Evolutionary conservation across 1,140 invertebrate genomes (phyloP).

Genomic region (Scaptomyza pallida): DNA sequence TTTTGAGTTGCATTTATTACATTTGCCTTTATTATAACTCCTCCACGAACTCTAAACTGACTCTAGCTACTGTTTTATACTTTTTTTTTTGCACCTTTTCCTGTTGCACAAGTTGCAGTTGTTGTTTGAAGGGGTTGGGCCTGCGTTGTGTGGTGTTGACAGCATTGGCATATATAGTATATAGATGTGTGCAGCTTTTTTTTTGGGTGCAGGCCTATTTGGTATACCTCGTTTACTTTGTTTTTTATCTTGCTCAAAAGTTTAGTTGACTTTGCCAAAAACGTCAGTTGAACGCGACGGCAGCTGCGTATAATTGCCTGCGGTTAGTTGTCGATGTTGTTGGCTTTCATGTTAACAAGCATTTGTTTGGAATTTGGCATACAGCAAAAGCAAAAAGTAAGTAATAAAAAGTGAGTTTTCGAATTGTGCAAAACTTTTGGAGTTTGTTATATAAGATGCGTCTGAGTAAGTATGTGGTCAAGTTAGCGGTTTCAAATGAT

Average conservation of each 20-base stretch:
- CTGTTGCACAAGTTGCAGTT: slow-evolving; percentile 10
- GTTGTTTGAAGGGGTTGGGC: slow-evolving; percentile 15
- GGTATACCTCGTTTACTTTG: slow-evolving; percentile 5
- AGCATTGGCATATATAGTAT: neutral
- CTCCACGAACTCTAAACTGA: neutral
- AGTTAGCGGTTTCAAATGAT: neutral
- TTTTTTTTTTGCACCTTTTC: slow-evolving; percentile 6
- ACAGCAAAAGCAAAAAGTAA: too few relatives aligned
- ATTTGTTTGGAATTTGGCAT: slow-evolving; percentile 21
- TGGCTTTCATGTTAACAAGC: slow-evolving; percentile 15
- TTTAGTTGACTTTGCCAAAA: slow-evolving; percentile 52
- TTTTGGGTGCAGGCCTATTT: slow-evolving; percentile 32
- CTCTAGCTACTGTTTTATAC: slow-evolving; percentile 29
- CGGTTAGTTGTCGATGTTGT: slow-evolving; percentile 2
- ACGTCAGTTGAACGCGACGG: slow-evolving; percentile 15
- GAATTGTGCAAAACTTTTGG: slow-evolving; percentile 8
- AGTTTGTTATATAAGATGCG: slow-evolving; percentile 1
- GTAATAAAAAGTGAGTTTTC: neutral
- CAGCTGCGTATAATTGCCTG: slow-evolving; percentile 39
- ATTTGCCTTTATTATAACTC: slow-evolving; percentile 49
- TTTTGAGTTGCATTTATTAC: slow-evolving; percentile 29
- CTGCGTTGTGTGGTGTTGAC: slow-evolving; percentile 26
- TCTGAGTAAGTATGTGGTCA: neutral
- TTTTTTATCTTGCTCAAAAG: slow-evolving; percentile 14
- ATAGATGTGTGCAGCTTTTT: slow-evolving; percentile 18